These are phyloP conservation scores for Nephotettix cincticeps DNA, from an alignment of 1,140 invertebrate genomes.

Conservation along the genomic window DNA sequence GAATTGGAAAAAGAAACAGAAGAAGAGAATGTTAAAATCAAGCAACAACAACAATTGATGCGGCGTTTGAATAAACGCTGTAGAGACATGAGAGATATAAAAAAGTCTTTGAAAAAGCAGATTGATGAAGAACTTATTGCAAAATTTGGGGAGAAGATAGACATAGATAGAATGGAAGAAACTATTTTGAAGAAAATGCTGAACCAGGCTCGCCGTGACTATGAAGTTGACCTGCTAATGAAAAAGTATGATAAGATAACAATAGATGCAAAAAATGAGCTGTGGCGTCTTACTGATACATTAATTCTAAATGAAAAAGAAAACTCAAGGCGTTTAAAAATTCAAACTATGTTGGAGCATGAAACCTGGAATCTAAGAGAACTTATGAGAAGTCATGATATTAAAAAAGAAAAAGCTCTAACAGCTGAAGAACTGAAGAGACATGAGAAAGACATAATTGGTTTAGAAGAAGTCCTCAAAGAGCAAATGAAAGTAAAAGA, in stretches of 20 bases:
- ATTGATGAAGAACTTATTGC: not conserved
- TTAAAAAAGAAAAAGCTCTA: not conserved
- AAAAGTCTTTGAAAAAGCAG: not conserved
- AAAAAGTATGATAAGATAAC: constrained; percentile 1
- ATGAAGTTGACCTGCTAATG: not conserved
- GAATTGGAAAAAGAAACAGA: constrained; percentile 12
- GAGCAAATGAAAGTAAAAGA: not conserved
- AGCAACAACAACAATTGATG: not conserved
- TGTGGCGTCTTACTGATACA: not conserved
- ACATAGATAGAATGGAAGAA: constrained; percentile 1
- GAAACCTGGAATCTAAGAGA: not conserved
- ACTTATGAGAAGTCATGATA: not conserved
- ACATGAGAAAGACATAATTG: not conserved
- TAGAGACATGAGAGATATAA: not conserved
- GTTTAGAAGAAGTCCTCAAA: not conserved
- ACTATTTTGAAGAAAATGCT: not conserved
- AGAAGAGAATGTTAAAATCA: not conserved
- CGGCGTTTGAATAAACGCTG: not conserved
- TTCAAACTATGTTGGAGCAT: constrained; percentile 8
- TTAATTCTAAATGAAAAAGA: not conserved
- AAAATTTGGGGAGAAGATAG: not conserved
- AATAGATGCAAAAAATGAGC: not conserved
- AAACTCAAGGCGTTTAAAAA: not conserved
- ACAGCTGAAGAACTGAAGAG: not conserved
- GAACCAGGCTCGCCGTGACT: not conserved